Percentiles rank a stretch among this genome's conserved stretches.
phyloP scores from a whole-genome alignment of 2,888 invertebrate species.

The Callinectes sapidus region DNA sequence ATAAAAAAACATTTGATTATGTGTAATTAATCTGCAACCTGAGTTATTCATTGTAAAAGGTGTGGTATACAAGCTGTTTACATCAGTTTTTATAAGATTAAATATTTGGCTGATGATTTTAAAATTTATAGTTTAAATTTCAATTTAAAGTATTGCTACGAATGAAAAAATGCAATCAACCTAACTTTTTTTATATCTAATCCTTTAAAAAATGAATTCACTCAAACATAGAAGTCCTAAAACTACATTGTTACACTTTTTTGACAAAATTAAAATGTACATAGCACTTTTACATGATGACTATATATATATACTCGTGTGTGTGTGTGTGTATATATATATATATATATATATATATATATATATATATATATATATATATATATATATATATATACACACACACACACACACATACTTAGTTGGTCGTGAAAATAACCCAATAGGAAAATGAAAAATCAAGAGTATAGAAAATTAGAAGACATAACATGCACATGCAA shows the following conservation, averaged over 20 bases:
- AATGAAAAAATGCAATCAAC: neutral
- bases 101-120: neutral
- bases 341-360: conserved; percentile 25
- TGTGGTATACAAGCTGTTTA: neutral
- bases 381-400: neutral
- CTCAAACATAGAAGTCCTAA: neutral
- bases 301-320: too few relatives aligned
- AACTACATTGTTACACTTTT: neutral
- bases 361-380: conserved; percentile 25
- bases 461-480: too few relatives aligned
- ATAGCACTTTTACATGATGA: neutral
- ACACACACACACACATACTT: too few relatives aligned
- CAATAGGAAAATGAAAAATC: too few relatives aligned
- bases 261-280: neutral
- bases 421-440: too few relatives aligned
- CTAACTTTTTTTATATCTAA: neutral
- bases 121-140: neutral
- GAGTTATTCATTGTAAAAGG: neutral
- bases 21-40: neutral
- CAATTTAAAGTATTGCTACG: neutral
- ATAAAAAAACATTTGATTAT: neutral
- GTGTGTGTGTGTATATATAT: too few relatives aligned
- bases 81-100: neutral
- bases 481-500: too few relatives aligned
- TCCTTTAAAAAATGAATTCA: neutral